phyloP scores from a whole-genome alignment of 1,140 invertebrate species.

The Hirudo medicinalis region DNA sequence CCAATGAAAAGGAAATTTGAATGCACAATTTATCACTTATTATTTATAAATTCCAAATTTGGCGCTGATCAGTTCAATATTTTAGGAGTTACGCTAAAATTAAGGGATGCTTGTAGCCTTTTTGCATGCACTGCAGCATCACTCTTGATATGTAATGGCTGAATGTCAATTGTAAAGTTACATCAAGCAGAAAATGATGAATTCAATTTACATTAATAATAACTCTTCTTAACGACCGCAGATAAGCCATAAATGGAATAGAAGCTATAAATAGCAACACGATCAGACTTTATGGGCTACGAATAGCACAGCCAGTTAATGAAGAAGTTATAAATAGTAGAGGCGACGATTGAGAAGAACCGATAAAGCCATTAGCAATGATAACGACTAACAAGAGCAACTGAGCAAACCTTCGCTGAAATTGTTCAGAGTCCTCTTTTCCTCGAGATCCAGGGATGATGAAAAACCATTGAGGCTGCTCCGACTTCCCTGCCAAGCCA shows the following conservation, averaged over 20 bases:
- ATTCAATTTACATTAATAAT: background rate
- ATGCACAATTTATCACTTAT: too few relatives aligned
- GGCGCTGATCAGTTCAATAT: too few relatives aligned
- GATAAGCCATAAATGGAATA: background rate
- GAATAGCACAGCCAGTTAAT: background rate
- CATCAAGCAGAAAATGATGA: background rate
- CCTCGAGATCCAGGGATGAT: too few relatives aligned
- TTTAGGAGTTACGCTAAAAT: too few relatives aligned
- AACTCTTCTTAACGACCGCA: background rate
- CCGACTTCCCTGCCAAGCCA: constrained; percentile 15
- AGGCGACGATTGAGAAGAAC: background rate
- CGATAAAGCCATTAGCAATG: background rate
- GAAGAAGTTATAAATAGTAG: too few relatives aligned
- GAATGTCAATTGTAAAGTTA: background rate
- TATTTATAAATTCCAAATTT: too few relatives aligned
- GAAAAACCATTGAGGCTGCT: constrained; percentile 11
- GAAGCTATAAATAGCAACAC: background rate
- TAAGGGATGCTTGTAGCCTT: too few relatives aligned
- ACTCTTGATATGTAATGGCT: too few relatives aligned
- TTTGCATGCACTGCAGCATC: too few relatives aligned
- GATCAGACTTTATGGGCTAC: background rate
- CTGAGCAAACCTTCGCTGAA: too few relatives aligned
- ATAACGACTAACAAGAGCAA: background rate
- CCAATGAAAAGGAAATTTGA: too few relatives aligned
- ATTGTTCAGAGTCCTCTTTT: too few relatives aligned